Evolutionary conservation across 2,113 vertebrate genomes (phyloP).

Genomic region (Chionis minor): DNA sequence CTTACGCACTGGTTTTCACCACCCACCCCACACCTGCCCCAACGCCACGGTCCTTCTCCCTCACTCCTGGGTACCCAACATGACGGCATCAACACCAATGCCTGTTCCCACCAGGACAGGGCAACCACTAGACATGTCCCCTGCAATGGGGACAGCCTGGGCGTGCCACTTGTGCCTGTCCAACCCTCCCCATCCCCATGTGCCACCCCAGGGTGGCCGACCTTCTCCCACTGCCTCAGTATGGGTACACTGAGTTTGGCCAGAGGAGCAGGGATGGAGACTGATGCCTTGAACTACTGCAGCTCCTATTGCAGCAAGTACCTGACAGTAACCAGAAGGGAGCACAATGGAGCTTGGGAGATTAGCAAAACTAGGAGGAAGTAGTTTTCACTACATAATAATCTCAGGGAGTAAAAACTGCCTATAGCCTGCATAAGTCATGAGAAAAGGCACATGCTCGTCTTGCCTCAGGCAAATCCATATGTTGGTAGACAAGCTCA

Average conservation of each 20-base stretch:
- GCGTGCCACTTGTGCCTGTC: accelerated
- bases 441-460: not conserved
- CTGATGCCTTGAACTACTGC: not conserved
- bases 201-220: not conserved
- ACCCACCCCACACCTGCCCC: not conserved
- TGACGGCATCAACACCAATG: not conserved
- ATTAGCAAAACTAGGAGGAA: not conserved
- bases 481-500: not conserved
- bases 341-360: not conserved
- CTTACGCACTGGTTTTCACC: not conserved
- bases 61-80: not conserved
- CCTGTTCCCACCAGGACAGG: not conserved
- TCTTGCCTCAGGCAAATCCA: constrained; percentile 31
- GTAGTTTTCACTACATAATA: not conserved
- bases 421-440: not conserved
- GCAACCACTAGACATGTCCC: not conserved
- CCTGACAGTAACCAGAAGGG: not conserved
- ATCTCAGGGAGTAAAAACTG: not conserved
- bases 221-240: not conserved
- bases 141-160: not conserved
- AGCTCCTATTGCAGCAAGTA: not conserved
- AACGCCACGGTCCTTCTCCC: not conserved
- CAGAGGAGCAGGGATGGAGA: not conserved
- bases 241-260: not conserved
- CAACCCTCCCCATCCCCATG: not conserved